Evolutionary conservation across 2,113 vertebrate species (phyloP), one percentile per base, ranked within the genome.

Genomic region (Micromys minutus): DNA sequence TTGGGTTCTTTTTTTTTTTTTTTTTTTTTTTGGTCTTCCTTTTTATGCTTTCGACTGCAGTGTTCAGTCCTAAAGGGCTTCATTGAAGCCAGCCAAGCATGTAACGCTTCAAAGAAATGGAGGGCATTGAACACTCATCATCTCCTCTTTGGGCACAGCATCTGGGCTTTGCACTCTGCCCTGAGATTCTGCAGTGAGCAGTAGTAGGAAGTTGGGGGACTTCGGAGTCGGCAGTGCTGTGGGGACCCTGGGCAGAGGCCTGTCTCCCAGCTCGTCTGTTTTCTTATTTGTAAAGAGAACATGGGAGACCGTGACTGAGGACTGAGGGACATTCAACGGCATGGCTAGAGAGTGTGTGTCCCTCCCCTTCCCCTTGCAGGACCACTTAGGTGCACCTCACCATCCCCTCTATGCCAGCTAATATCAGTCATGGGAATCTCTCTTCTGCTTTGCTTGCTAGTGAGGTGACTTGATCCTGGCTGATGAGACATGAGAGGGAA

Each of bases 81-180:
- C 90, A 67, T 15, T 90, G 94, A 97, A 93, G 86, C 80, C 93
- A 90, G 39, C 93, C 76, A 86, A 93, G 80, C 80, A 12, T 77
- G 76, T n/a, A 81, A 84, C 59, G 45, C 87, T 97, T 96, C 59
- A 97, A 96, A 96, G 91, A 90, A 75, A 87, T 71, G 77, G 1
- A 36, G 97, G 94, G 91, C 89, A 85, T 47, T 96, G 95, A 96
- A 67, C 16, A 24, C 65, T n/a, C 79, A 13, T 72, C 50, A 89
- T 74, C 89, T 67, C 47, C 65, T 86, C 95, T 90, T 59, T 77
- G 90, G 95, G 71, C 90, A 45, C 76, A 97, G 90, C 88, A 55
- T 96, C 95, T 92, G 92, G 92, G 85, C 92, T 90, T 93, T 87
- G 89, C 57, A 36, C 69, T 86, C 34, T 55, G 29, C 89, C 87